These are phyloP conservation scores for Brachypalpus laphriformis DNA, from an alignment of 2,888 invertebrate genomes.

Conservation along the genomic window DNA sequence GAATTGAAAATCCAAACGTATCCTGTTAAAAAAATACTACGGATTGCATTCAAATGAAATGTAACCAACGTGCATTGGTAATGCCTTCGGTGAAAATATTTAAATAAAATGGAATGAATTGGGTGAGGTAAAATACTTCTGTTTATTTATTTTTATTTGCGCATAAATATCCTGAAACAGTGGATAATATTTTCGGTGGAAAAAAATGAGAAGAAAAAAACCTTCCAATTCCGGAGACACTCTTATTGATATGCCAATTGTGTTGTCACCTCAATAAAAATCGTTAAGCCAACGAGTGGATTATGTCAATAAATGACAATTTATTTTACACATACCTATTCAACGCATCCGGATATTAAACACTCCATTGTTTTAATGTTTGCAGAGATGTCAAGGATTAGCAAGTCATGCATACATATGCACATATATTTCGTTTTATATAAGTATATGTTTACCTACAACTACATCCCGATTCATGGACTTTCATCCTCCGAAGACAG, in stretches of 20 bases:
- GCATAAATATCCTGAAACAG: constrained; percentile 15
- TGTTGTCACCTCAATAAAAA: constrained; percentile 34
- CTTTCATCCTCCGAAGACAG: too few relatives aligned
- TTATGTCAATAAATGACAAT: constrained; percentile 46
- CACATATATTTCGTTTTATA: too few relatives aligned
- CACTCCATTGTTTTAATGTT: too few relatives aligned
- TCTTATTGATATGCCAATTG: constrained; percentile 44
- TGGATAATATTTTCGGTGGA: constrained; percentile 6
- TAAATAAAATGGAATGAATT: constrained; percentile 58
- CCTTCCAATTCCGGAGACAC: neutral
- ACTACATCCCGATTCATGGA: too few relatives aligned
- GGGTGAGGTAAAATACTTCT: constrained; percentile 14
- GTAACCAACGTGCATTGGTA: constrained; percentile 53
- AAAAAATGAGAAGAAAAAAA: neutral
- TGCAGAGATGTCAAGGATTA: too few relatives aligned
- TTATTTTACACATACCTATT: constrained; percentile 17
- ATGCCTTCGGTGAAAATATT: constrained; percentile 52
- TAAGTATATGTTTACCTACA: too few relatives aligned
- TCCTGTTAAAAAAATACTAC: constrained; percentile 10
- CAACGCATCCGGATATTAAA: neutral
- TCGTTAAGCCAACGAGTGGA: constrained; percentile 42
- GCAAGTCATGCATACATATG: too few relatives aligned
- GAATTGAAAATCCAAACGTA: constrained; percentile 50
- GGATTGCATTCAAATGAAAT: constrained; percentile 49
- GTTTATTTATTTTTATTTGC: constrained; percentile 23